Conservation (phyloP, 2,888 invertebrate genomes). For the Cephonodes hylas region DNA sequence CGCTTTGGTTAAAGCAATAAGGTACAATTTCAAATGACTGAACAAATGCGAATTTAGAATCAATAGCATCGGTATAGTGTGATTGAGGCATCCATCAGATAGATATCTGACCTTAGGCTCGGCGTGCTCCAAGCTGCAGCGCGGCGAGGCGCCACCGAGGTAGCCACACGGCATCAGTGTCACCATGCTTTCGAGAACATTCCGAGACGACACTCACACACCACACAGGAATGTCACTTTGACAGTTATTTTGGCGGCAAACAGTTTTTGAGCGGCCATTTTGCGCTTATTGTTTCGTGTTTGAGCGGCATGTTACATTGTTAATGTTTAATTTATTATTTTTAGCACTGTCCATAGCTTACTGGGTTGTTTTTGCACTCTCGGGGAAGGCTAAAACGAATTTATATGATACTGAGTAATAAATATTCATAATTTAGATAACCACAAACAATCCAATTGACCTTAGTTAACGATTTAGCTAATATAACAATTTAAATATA, state of each 20-base stretch:
- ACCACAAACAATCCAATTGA: neutral
- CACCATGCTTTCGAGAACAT: conserved; percentile 73
- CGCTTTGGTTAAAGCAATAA: too few species aligned
- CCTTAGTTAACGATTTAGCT: too few species aligned
- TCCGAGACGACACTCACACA: conserved; percentile 49
- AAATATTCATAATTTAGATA: neutral
- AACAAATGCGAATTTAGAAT: too few species aligned
- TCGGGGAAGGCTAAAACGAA: neutral
- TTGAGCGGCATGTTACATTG: conserved; percentile 35
- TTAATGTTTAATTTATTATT: conserved; percentile 25
- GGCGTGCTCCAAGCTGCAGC: conserved; percentile 75
- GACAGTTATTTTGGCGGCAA: conserved; percentile 66
- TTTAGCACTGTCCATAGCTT: conserved; percentile 51
- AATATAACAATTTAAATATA: too few species aligned
- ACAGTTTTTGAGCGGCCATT: conserved; percentile 64
- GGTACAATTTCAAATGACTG: too few species aligned
- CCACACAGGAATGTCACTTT: conserved; percentile 60
- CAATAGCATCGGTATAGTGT: conserved; percentile 11
- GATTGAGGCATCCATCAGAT: conserved; percentile 27
- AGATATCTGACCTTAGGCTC: conserved; percentile 74
- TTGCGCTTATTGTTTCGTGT: conserved; percentile 54
- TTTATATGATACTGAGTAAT: too few species aligned
- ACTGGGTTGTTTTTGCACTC: neutral
- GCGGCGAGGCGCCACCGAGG: conserved; percentile 80
- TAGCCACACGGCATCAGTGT: conserved; percentile 85